Evolutionary conservation across 1,140 invertebrate genomes (phyloP), one percentile per base, ranked within the genome.

Genomic region (Rhyacophila brunnea): DNA sequence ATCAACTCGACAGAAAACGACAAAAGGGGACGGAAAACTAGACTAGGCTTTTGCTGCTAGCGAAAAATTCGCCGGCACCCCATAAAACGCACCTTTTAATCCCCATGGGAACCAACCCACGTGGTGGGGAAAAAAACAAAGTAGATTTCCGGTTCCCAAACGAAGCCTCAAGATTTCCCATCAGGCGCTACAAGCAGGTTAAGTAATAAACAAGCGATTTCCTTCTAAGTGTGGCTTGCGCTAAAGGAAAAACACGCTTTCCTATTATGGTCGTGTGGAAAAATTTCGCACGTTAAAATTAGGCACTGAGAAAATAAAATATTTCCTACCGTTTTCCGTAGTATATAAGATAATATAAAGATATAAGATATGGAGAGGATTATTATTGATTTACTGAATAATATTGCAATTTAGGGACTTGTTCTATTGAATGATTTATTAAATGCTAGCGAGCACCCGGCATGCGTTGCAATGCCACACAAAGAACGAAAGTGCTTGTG

Each of bases 191-290:
- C 46, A 20, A 35, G 20, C 36, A 55, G 52, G 52, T 55, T 55
- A 45, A 46, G 42, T 40, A 55, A 55, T 55, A 55, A 55, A 55
- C 52, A 55, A 55, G 28, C 52, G 52, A 55, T 55, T 55, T 55
- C 28, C 9, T 7, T 23, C 42, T 46, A 46, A 55, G 38, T 55
- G 52, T 34, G 46, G 52, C 42, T 53, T 36, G 42, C 35, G 36
- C 46, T 18, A 44, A 46, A 46, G 18, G 40, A 35, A 28, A 28
- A 19, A 35, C 19, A 19, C 40, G 52, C 20, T 46, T 55, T 19
- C 42, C 45, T 44, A 54, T 54, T 28, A 9, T 28, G 23, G 23
- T 28, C 9, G 23, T 9, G 3, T 28, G 23, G 23, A 3, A 28
- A 28, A 28, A 28, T 5, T 5, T 5, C 4, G 9, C 23, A 28